These are phyloP conservation scores for Cotesia vestalis DNA, from an alignment of 1,140 invertebrate genomes.

Conservation along the genomic window DNA sequence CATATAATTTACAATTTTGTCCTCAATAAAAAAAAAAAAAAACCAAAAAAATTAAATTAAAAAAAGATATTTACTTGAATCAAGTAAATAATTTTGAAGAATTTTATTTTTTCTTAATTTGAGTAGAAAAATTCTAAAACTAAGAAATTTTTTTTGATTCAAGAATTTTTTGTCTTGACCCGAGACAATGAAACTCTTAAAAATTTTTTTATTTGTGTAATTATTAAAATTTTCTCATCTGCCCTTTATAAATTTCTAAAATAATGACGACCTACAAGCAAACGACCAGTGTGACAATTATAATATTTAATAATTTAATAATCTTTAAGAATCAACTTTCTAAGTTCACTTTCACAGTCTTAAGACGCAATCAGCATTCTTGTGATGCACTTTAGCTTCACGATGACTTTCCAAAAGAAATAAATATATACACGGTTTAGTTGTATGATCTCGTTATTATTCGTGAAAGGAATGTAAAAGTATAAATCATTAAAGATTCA, in stretches of 20 bases:
- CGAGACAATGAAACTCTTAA: no score
- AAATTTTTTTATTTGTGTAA: no score
- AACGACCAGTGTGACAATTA: not conserved
- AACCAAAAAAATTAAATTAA: no score
- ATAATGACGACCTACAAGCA: not conserved
- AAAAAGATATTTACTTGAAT: no score
- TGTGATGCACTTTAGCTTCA: conserved; percentile 12
- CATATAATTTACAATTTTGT: no score
- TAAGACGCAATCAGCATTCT: conserved; percentile 26
- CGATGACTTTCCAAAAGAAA: conserved; percentile 16
- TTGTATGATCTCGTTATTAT: conserved; percentile 15
- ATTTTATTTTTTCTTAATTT: no score
- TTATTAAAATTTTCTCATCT: no score
- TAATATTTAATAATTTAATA: conserved; percentile 6
- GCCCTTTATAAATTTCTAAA: not conserved
- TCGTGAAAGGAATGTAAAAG: conserved; percentile 15
- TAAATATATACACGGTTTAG: not conserved
- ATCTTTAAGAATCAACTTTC: conserved; percentile 18
- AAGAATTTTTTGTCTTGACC: no score
- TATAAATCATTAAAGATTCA: conserved; percentile 7
- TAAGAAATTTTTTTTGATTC: no score
- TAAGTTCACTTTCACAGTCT: conserved; percentile 26
- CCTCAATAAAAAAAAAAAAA: no score
- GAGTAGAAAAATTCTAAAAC: no score
- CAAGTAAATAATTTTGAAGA: no score